phyloP scores from a whole-genome alignment of 2,113 vertebrate genomes.

The Myiagra hebetior region DNA sequence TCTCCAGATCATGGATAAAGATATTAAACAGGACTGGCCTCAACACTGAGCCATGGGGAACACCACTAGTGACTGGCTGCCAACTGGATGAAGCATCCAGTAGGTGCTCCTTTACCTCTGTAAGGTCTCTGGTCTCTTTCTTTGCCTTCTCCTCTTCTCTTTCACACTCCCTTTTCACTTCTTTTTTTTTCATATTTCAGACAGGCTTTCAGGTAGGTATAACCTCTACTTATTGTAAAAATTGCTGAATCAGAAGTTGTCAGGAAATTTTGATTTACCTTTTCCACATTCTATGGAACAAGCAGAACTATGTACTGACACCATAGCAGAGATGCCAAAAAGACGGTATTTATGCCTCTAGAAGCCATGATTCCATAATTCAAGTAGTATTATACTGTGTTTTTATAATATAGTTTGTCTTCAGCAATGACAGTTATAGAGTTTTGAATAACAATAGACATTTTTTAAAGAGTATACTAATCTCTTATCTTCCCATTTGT shows the following conservation, averaged over 20 bases:
- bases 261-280: not conserved
- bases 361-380: conserved; percentile 38
- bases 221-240: not conserved
- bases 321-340: not conserved
- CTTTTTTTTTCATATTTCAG: not conserved
- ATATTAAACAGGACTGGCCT: not conserved
- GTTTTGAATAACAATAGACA: conserved; percentile 49
- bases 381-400: not conserved
- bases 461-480: conserved; percentile 42
- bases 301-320: not conserved
- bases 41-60: not conserved
- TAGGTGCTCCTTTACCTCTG: not conserved
- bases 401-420: conserved; percentile 47
- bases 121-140: not conserved
- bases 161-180: not conserved
- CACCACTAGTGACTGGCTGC: not conserved
- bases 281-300: not conserved
- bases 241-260: conserved; percentile 1
- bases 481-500: conserved; percentile 40
- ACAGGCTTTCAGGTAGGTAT: not conserved
- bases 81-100: not conserved
- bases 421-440: conserved; percentile 49
- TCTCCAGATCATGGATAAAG: not conserved
- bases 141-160: not conserved
- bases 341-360: not conserved